A percentile compares a stretch with the other conserved stretches of the same genome.
Conservation (phyloP, 1,140 invertebrate genomes). For the Pseudomyrmex flavicornis region DNA sequence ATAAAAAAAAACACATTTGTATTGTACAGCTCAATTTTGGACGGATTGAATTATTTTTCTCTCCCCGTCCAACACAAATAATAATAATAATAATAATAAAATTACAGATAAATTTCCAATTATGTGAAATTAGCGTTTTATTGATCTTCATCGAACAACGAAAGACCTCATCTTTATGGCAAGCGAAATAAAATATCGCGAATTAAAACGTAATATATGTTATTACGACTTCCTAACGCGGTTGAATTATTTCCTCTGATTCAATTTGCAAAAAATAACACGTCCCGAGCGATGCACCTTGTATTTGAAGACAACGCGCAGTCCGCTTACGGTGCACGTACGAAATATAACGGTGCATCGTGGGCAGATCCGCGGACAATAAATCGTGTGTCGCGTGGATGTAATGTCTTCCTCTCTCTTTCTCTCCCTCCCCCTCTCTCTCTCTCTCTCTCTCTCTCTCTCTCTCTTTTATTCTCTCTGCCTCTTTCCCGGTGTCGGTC, state of each 20-base stretch:
- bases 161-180: neutral
- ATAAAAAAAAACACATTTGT: slow-evolving; percentile 12
- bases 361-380: slow-evolving; percentile 33
- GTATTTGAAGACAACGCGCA: slow-evolving; percentile 16
- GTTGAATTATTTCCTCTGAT: neutral
- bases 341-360: slow-evolving; percentile 47
- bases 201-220: neutral
- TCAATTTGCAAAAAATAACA: neutral
- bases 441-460: neutral
- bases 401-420: neutral
- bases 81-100: neutral
- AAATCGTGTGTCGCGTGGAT: slow-evolving; percentile 19
- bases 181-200: neutral
- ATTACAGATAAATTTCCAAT: slow-evolving; percentile 1
- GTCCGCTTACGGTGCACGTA: slow-evolving; percentile 4
- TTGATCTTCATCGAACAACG: neutral
- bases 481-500: neutral
- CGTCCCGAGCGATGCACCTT: neutral
- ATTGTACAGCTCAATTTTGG: slow-evolving; percentile 30
- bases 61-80: slow-evolving; percentile 6
- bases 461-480: no score
- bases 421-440: neutral
- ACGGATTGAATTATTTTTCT: slow-evolving; percentile 10
- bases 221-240: no score
- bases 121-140: neutral